A percentile compares a stretch with the other conserved stretches of the same genome.
Evolutionary conservation across 2,888 invertebrate genomes (phyloP).

Genomic region (Platerodrilus igneus): DNA sequence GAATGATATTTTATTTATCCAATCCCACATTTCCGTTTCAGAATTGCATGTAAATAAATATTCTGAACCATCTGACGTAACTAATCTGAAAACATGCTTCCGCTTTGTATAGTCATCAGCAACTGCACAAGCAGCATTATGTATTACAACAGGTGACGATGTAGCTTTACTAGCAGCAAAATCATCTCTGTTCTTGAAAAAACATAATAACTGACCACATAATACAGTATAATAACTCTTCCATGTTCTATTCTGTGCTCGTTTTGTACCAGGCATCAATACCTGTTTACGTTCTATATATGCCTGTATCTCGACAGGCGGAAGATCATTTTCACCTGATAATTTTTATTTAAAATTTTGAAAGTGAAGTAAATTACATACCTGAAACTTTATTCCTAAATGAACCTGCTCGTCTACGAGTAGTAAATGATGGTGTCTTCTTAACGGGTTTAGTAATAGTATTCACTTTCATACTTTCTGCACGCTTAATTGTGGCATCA

Average conservation of each 20-base stretch:
- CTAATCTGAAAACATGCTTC: constrained; percentile 86
- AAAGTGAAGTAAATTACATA: constrained; percentile 27
- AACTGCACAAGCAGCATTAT: constrained; percentile 74
- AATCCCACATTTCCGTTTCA: constrained; percentile 74
- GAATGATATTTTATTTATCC: constrained; percentile 90
- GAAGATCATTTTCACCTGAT: too few species aligned
- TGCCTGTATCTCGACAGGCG: constrained; percentile 90
- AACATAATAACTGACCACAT: constrained; percentile 94
- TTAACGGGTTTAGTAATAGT: constrained; percentile 66
- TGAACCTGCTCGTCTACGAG: constrained; percentile 75
- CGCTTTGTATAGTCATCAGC: constrained; percentile 95
- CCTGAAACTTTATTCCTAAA: constrained; percentile 69
- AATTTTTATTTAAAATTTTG: constrained; percentile 1
- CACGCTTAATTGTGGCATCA: constrained; percentile 68
- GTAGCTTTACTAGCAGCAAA: constrained; percentile 85
- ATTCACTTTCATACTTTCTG: constrained; percentile 85
- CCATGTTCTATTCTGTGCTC: constrained; percentile 94
- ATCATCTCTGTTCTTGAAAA: constrained; percentile 94
- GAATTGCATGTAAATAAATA: constrained; percentile 80
- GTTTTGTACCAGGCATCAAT: constrained; percentile 86
- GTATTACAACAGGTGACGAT: constrained; percentile 78
- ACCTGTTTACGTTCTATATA: constrained; percentile 92
- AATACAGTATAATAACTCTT: constrained; percentile 91
- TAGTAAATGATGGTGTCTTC: constrained; percentile 92
- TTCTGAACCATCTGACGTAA: constrained; percentile 86